Evolutionary conservation across 2,797 vertebrate genomes (phyloP).

Genomic region (Rhinella marina): DNA sequence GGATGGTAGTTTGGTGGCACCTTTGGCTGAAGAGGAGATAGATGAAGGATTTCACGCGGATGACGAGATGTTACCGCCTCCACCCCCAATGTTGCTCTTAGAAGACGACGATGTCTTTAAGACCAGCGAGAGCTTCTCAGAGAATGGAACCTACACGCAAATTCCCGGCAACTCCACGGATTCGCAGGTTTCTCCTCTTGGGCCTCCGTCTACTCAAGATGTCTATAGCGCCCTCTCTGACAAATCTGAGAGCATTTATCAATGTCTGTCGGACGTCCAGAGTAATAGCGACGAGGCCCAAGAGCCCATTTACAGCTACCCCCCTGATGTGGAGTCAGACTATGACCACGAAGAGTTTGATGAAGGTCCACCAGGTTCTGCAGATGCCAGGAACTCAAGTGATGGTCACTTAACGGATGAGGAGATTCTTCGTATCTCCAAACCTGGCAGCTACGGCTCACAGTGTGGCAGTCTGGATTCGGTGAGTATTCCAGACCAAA

Average conservation of each 20-base stretch:
- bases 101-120: slow-evolving; percentile 28
- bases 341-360: slow-evolving; percentile 92
- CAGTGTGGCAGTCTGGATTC: slow-evolving; percentile 88
- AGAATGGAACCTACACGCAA: slow-evolving; percentile 58
- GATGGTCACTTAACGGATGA: slow-evolving; percentile 83
- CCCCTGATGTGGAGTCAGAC: slow-evolving; percentile 84
- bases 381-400: slow-evolving; percentile 78
- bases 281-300: slow-evolving; percentile 67
- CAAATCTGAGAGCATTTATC: slow-evolving; percentile 71
- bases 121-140: slow-evolving; percentile 64
- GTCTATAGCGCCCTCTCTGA: slow-evolving; percentile 55
- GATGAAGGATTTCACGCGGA: slow-evolving; percentile 88
- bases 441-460: slow-evolving; percentile 86
- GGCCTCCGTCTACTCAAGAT: slow-evolving; percentile 44
- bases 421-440: slow-evolving; percentile 79
- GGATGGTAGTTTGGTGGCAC: slow-evolving; percentile 78
- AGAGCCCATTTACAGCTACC: slow-evolving; percentile 71
- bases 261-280: slow-evolving; percentile 68
- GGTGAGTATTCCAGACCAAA: slow-evolving; percentile 72
- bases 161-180: slow-evolving; percentile 39
- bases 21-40: slow-evolving; percentile 84
- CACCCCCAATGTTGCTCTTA: slow-evolving; percentile 67
- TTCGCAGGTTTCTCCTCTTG: slow-evolving; percentile 32
- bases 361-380: slow-evolving; percentile 77
- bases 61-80: slow-evolving; percentile 78